Evolutionary conservation across 2,888 invertebrate species (phyloP).

Genomic region (Tromatobia lineatoria): DNA sequence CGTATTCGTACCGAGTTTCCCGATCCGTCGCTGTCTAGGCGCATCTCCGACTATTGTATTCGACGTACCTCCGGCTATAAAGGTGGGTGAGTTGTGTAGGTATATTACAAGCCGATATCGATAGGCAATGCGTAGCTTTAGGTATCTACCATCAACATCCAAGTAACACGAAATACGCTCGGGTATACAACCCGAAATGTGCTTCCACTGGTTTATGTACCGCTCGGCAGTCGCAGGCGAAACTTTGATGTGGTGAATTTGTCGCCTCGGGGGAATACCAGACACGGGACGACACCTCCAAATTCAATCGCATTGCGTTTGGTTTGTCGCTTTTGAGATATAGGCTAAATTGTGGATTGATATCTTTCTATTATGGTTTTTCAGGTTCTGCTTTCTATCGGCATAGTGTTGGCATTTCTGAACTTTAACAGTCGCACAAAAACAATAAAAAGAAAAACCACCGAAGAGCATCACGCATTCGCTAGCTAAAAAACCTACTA

Average conservation of each 20-base stretch:
- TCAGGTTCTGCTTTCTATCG: no score
- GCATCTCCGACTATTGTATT: constrained; percentile 42
- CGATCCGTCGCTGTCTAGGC: constrained; percentile 13
- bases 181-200: not conserved
- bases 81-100: not conserved
- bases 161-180: not conserved
- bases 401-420: no score
- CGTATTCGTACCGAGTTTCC: constrained; percentile 1
- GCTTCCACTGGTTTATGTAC: not conserved
- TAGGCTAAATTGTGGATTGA: not conserved
- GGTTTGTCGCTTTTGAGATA: not conserved
- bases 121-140: not conserved
- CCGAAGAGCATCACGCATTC: no score
- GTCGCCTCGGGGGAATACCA: constrained; percentile 12
- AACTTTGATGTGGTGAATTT: constrained; percentile 12
- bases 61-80: constrained; percentile 10
- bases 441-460: no score
- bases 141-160: not conserved
- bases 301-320: constrained; percentile 19
- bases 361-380: not conserved
- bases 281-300: not conserved
- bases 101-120: constrained; percentile 27
- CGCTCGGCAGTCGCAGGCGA: not conserved
- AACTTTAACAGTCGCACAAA: no score
- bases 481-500: no score